Evolutionary conservation across 2,797 vertebrate species (phyloP).

Genomic region (Diplodus sargus): DNA sequence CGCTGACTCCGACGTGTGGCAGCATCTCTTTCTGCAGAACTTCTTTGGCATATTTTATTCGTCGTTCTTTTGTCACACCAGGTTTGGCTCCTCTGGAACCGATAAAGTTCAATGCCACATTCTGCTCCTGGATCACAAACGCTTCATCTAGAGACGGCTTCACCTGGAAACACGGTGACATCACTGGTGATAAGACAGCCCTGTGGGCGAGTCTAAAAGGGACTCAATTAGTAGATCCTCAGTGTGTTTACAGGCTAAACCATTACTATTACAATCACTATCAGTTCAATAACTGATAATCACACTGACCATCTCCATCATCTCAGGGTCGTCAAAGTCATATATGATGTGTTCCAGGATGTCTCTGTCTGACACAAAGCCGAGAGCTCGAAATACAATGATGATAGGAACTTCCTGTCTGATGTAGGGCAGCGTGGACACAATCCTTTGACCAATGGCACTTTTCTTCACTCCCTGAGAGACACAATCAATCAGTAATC

Average conservation of each 20-base stretch:
- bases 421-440: constrained; percentile 97
- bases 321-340: constrained; percentile 98
- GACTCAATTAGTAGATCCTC: background rate
- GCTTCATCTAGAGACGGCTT: constrained; percentile 98
- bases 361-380: constrained; percentile 98
- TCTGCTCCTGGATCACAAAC: constrained; percentile 98
- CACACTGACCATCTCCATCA: constrained; percentile 98
- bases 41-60: constrained; percentile 98
- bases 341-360: constrained; percentile 99
- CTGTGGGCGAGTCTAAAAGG: background rate
- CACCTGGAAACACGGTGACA: constrained; percentile 82
- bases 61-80: constrained; percentile 96
- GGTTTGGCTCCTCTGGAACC: constrained; percentile 98
- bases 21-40: constrained; percentile 99
- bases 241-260: background rate
- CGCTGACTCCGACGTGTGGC: constrained; percentile 98
- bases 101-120: constrained; percentile 97
- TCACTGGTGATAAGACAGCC: background rate
- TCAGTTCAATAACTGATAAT: background rate
- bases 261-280: too few species aligned
- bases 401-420: constrained; percentile 99
- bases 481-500: background rate
- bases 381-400: constrained; percentile 96
- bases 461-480: constrained; percentile 97
- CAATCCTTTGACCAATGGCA: constrained; percentile 97